A percentile compares a stretch with the other conserved stretches of the same genome.
Conservation (phyloP, 2,888 invertebrate species). For the Unio pictorum region DNA sequence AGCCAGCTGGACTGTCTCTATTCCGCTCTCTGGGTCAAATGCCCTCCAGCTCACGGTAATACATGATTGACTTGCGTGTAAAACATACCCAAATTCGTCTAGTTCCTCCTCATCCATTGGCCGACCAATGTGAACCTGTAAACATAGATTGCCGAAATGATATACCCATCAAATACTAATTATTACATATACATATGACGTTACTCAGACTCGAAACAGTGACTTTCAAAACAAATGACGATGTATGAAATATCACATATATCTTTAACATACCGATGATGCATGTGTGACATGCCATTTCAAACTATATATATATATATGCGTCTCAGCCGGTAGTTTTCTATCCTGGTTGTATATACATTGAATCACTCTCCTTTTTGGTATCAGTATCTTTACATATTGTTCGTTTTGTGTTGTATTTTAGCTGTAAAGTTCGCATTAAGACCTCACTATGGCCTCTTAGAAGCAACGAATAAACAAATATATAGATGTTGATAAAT, state of each 20-base stretch:
- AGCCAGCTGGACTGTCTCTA: slow-evolving; percentile 29
- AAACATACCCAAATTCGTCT: slow-evolving; percentile 29
- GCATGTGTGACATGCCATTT: background rate
- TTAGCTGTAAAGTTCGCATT: too few relatives aligned
- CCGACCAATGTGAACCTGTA: slow-evolving; percentile 35
- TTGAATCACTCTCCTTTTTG: too few relatives aligned
- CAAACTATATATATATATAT: too few relatives aligned
- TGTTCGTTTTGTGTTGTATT: too few relatives aligned
- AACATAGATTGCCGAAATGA: background rate
- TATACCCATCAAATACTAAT: background rate
- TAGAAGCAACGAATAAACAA: too few relatives aligned
- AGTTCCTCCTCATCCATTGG: slow-evolving; percentile 45
- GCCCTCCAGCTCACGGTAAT: slow-evolving; percentile 41
- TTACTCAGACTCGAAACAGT: slow-evolving; percentile 1
- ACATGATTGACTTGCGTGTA: slow-evolving; percentile 40
- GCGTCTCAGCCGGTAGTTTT: too few relatives aligned
- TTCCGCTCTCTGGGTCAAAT: slow-evolving; percentile 47
- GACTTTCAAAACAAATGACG: background rate
- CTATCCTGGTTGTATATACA: too few relatives aligned
- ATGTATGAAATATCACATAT: background rate
- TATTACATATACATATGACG: slow-evolving; percentile 4
- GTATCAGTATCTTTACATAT: too few relatives aligned
- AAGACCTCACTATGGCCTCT: too few relatives aligned
- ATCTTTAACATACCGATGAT: background rate
- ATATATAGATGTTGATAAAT: too few relatives aligned